These are phyloP conservation scores for Sinhomidia bicolor DNA, from an alignment of 2,888 invertebrate species.

Conservation along the genomic window DNA sequence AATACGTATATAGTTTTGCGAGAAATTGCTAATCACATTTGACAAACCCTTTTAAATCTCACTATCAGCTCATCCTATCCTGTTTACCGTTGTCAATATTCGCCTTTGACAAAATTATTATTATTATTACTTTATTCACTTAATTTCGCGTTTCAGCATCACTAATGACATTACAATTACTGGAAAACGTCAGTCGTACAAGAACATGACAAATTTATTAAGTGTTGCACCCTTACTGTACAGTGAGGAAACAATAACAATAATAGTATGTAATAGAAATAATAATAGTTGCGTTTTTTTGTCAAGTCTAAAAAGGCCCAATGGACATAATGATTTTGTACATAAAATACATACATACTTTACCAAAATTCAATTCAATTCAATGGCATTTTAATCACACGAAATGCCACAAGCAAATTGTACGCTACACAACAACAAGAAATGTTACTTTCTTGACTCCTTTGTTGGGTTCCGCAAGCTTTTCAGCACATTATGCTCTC, in stretches of 20 bases:
- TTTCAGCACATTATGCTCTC: neutral
- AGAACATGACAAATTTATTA: neutral
- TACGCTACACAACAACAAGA: neutral
- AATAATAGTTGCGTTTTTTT: too few species aligned
- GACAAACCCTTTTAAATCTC: slow-evolving; percentile 23
- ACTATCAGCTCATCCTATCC: neutral
- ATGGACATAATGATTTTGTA: neutral
- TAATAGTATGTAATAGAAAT: too few species aligned
- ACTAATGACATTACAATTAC: neutral
- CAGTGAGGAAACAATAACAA: too few species aligned
- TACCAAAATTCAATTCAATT: neutral
- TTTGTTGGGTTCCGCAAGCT: neutral
- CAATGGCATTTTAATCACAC: neutral
- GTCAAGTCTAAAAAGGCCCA: too few species aligned
- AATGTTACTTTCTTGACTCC: neutral
- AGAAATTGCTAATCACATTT: slow-evolving; percentile 36
- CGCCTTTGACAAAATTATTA: neutral
- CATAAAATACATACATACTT: neutral
- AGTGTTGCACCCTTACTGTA: neutral
- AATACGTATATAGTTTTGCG: neutral
- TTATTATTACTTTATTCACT: neutral
- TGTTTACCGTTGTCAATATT: neutral
- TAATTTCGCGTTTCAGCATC: neutral
- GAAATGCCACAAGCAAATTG: neutral
- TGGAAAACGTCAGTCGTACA: neutral